Evolutionary conservation across 2,797 vertebrate genomes (phyloP).

Genomic region (Tenualosa ilisha): DNA sequence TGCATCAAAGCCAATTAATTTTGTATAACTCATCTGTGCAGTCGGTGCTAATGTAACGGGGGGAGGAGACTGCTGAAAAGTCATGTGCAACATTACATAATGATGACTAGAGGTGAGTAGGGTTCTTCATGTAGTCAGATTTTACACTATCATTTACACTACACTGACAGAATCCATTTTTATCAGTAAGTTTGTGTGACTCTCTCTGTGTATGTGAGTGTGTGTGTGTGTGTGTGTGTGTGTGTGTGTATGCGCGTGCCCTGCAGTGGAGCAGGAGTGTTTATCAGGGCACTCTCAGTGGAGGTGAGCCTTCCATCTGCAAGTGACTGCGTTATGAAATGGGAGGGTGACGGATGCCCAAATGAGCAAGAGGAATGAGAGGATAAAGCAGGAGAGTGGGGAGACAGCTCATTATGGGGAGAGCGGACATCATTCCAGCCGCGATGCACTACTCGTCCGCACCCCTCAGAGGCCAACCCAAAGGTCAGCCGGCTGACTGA

Average conservation of each 20-base stretch:
- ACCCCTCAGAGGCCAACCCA: background rate
- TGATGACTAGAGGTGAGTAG: background rate
- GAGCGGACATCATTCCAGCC: background rate
- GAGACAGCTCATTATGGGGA: background rate
- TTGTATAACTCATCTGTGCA: constrained; percentile 20
- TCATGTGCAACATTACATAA: background rate
- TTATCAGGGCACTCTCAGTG: background rate
- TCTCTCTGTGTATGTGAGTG: background rate
- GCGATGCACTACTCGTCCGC: background rate
- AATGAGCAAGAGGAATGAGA: background rate
- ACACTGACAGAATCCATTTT: background rate
- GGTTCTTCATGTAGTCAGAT: background rate
- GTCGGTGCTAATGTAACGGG: background rate
- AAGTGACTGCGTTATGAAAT: background rate
- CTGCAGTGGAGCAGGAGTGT: background rate
- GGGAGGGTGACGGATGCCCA: background rate
- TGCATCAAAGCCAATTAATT: constrained; percentile 17
- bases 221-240: background rate
- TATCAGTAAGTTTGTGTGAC: background rate
- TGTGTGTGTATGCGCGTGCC: background rate
- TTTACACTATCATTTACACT: background rate
- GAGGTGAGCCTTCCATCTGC: background rate
- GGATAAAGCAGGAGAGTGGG: background rate
- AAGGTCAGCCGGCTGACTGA: background rate
- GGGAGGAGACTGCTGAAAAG: background rate